A percentile compares a stretch with the other conserved stretches of the same genome.
These are phyloP conservation scores for Lycopodina hypogea DNA, from an alignment of 37 sponge, comb jelly and placozoan genomes.

Conservation along the genomic window DNA sequence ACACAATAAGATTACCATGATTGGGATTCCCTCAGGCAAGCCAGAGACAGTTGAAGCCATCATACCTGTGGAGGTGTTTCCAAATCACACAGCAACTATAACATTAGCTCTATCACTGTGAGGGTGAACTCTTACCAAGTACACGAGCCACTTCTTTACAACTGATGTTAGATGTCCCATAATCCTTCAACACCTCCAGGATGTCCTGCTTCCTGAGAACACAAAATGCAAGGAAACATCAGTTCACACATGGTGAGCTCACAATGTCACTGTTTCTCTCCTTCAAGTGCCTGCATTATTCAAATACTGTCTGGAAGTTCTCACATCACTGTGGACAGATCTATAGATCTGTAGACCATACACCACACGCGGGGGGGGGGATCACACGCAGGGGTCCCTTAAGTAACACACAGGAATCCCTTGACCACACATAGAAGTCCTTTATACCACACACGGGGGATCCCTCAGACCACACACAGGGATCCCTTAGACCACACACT, in stretches of 20 bases:
- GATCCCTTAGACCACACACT: too few species aligned
- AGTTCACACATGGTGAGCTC: not conserved
- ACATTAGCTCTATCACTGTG: not conserved
- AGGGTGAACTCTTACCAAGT: slow-evolving; percentile 43
- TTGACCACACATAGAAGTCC: too few species aligned
- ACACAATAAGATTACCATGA: slow-evolving; percentile 44
- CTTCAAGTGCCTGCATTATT: not conserved
- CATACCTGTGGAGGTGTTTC: slow-evolving; percentile 47
- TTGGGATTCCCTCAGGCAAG: slow-evolving; percentile 68
- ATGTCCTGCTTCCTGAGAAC: slow-evolving; percentile 69
- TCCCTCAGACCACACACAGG: too few species aligned
- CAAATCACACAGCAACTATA: not conserved
- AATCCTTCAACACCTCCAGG: slow-evolving; percentile 77
- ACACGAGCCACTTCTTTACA: slow-evolving; percentile 74
- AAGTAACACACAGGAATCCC: too few species aligned
- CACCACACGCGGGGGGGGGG: too few species aligned
- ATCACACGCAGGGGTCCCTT: too few species aligned
- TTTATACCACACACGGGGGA: too few species aligned
- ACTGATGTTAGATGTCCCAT: slow-evolving; percentile 62
- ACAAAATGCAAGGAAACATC: too few species aligned
- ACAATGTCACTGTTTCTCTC: too few species aligned
- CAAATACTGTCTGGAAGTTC: too few species aligned
- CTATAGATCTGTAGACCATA: too few species aligned
- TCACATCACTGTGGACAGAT: too few species aligned
- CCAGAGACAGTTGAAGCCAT: slow-evolving; percentile 67